These are phyloP conservation scores for Phyllopteryx taeniolatus DNA, from an alignment of 2,113 vertebrate genomes.

Conservation along the genomic window DNA sequence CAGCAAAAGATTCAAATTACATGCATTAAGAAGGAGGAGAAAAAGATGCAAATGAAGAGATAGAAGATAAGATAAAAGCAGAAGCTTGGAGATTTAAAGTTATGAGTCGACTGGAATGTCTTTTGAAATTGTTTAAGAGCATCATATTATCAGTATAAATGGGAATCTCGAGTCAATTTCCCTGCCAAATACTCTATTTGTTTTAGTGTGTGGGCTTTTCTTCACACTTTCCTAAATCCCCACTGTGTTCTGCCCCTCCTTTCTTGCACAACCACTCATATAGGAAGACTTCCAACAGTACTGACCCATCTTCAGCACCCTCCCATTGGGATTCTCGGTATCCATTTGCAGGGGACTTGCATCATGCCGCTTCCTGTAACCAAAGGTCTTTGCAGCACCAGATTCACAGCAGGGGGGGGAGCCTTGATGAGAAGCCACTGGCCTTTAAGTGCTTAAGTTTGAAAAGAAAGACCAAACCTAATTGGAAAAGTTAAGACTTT, in stretches of 20 bases:
- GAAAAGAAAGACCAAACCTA: conserved; percentile 20
- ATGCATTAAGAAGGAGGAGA: conserved; percentile 31
- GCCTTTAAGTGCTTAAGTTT: conserved; percentile 34
- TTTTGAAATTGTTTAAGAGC: conserved; percentile 29
- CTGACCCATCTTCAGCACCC: conserved; percentile 20
- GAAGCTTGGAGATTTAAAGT: conserved; percentile 24
- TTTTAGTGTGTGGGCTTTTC: conserved; percentile 10
- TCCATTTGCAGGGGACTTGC: conserved; percentile 63
- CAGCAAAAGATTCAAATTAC: conserved; percentile 11
- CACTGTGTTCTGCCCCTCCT: not conserved
- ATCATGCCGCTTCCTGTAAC: conserved; percentile 52
- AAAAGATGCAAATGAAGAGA: conserved; percentile 46
- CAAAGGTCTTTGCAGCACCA: conserved; percentile 39
- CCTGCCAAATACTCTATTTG: not conserved
- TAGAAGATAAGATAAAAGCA: conserved; percentile 21
- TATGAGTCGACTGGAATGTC: conserved; percentile 28
- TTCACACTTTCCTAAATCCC: conserved; percentile 6
- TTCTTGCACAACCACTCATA: not conserved
- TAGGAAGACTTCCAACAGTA: conserved; percentile 9
- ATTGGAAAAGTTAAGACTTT: conserved; percentile 39
- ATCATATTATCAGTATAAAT: not conserved
- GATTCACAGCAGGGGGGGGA: conserved; percentile 36
- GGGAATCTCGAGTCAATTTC: not conserved
- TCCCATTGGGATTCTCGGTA: conserved; percentile 27
- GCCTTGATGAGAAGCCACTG: conserved; percentile 49